Conservation (phyloP, 2,888 invertebrate genomes). For the Pinctada fucata region DNA sequence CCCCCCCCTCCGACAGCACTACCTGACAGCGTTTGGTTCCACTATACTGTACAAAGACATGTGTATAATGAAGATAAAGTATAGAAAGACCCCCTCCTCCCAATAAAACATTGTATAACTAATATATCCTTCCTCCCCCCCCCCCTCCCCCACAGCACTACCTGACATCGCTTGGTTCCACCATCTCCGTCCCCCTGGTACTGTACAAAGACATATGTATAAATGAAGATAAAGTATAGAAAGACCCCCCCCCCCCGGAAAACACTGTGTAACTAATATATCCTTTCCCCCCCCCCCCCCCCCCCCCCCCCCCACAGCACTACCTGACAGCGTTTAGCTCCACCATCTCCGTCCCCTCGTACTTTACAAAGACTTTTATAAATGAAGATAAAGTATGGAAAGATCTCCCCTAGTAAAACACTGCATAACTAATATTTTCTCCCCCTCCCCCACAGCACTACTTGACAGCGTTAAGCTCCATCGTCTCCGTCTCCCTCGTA, state of each 20-base stretch:
- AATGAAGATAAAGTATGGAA: constrained; percentile 74
- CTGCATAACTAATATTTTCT: no score
- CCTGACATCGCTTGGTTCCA: constrained; percentile 86
- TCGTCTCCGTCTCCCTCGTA: constrained; percentile 90
- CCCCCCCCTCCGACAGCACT: constrained; percentile 57
- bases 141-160: constrained; percentile 58
- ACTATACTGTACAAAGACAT: constrained; percentile 86
- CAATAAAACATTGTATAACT: no score
- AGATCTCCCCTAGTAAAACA: neutral
- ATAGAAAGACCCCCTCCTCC: no score
- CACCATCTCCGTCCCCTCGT: constrained; percentile 90
- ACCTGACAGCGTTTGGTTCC: constrained; percentile 85
- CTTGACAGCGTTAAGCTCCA: constrained; percentile 86
- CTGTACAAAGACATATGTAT: constrained; percentile 86
- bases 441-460: constrained; percentile 69
- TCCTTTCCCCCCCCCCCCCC: no score
- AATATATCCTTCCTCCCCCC: no score
- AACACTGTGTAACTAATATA: no score
- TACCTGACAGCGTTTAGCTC: constrained; percentile 86
- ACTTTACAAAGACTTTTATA: constrained; percentile 86
- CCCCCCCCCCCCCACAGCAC: constrained; percentile 67
- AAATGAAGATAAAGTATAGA: constrained; percentile 75
- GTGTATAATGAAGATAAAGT: constrained; percentile 81
- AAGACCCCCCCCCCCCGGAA: neutral
- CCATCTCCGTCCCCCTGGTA: constrained; percentile 89